Percentiles rank a stretch among this genome's conserved stretches.
Evolutionary conservation across 2,113 vertebrate species (phyloP).

Genomic region (Buteo buteo): DNA sequence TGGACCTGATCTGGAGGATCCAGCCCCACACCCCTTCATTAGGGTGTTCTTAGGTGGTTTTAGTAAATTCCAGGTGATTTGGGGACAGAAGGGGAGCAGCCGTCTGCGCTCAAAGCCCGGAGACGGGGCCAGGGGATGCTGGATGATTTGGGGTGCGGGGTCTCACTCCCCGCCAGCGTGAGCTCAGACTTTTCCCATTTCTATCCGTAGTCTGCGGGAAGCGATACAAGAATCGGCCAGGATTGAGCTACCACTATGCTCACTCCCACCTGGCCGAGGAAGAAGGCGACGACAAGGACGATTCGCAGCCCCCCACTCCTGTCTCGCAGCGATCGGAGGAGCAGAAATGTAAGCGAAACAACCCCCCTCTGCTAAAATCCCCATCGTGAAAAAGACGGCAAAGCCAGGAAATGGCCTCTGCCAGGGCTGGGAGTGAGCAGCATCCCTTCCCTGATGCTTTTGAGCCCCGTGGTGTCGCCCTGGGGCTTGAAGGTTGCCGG

Average conservation of each 20-base stretch:
- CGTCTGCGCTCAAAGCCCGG: fast-evolving
- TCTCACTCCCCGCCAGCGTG: fast-evolving
- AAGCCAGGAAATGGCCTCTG: fast-evolving
- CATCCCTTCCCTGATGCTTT: fast-evolving
- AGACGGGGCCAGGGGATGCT: fast-evolving
- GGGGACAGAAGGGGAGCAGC: not conserved
- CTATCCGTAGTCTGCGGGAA: conserved; percentile 89
- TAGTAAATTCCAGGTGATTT: not conserved
- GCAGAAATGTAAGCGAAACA: conserved; percentile 82
- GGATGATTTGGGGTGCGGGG: not conserved
- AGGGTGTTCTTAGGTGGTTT: not conserved
- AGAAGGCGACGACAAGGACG: conserved; percentile 92
- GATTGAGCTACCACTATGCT: conserved; percentile 96
- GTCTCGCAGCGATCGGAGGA: conserved; percentile 80
- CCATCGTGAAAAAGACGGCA: fast-evolving
- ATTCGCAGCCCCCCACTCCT: conserved; percentile 80
- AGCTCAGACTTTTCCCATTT: not conserved
- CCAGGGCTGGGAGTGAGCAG: fast-evolving
- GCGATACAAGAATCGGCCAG: conserved; percentile 96
- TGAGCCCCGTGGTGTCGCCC: not conserved
- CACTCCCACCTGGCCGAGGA: conserved; percentile 96
- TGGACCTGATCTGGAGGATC: not conserved
- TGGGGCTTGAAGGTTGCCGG: fast-evolving
- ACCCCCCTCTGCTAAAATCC: not conserved
- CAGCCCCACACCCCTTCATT: not conserved